Base-by-base conservation (phyloP, 2,888 invertebrate species). In the Drosophila falleni region DNA sequence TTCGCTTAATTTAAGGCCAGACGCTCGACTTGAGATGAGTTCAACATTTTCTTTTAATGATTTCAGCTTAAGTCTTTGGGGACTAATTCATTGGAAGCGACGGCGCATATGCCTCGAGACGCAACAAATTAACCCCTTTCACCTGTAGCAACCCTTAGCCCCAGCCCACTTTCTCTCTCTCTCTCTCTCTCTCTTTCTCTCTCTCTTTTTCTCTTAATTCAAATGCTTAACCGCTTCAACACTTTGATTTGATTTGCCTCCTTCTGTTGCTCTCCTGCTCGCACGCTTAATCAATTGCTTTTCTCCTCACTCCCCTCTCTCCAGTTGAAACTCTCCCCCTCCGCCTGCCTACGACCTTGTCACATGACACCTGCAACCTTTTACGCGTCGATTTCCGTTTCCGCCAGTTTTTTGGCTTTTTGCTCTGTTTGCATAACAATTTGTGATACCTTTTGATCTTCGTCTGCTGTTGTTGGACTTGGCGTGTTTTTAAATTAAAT, bases 401-500 rank as follows among this genome's bases (percentile, higher is more conserved):
- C 90, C 90, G 81, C 70, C 83, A 71, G 65, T 71, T 47, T 47
- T 78, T 71, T 69, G 72, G 58, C 58, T 47, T 74, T 78, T 79
- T 77, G 71, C 69, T 55, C 65, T 64, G 71, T 77, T 81, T 62
- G 65, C 62, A 72, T 55, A 73, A 56, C 68, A 55, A 87, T 68
- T 81, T 87, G 80, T 90, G 87, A 89, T 87, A 89, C 90, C 87
- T 87, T 87, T 87, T 87, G 87, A 87, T 87, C 87, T 87, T 89
- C 46, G 77, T 70, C 60, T 62, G 85, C 74, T 73, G 76, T 50
- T 50, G 73, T 56, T 87, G 91, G 85, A 85, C 82, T 83, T 90
- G 91, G 90, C 90, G 91, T 80, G 88, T 90, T 90, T 90, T 91
- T 90, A 90, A 90, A 89, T 91, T 91, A 90, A 90, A 89, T 91